Evolutionary conservation across 2,888 invertebrate species (phyloP).

Genomic region (Oligia latruncula): DNA sequence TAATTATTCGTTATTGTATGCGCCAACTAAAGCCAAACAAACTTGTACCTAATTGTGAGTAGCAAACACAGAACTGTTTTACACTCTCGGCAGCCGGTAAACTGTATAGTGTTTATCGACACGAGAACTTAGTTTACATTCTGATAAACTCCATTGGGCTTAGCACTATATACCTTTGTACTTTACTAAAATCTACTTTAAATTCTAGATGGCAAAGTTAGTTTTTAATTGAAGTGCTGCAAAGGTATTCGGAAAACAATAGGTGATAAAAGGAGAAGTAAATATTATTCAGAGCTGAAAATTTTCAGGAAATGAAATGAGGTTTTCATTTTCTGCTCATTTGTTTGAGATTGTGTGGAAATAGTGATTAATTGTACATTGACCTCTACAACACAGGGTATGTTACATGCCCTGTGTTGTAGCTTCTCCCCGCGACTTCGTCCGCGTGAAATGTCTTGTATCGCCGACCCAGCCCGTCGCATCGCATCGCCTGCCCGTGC

Average conservation of each 20-base stretch:
- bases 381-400: slow-evolving; percentile 5
- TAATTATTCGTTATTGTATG: slow-evolving; percentile 10
- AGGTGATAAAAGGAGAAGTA: slow-evolving; percentile 63
- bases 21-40: slow-evolving; percentile 11
- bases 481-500: neutral
- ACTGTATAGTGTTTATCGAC: slow-evolving; percentile 58
- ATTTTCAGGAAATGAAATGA: slow-evolving; percentile 61
- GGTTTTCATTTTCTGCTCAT: slow-evolving; percentile 55
- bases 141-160: slow-evolving; percentile 58
- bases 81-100: slow-evolving; percentile 29
- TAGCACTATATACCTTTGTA: slow-evolving; percentile 21
- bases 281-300: slow-evolving; percentile 57
- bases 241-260: slow-evolving; percentile 65
- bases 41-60: neutral
- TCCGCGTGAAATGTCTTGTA: neutral
- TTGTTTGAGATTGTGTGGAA: slow-evolving; percentile 28
- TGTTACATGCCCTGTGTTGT: too few relatives aligned
- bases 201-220: slow-evolving; percentile 15
- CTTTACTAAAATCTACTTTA: slow-evolving; percentile 37
- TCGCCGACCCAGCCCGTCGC: neutral
- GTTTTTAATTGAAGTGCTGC: slow-evolving; percentile 14
- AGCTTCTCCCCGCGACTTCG: neutral
- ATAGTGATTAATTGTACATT: slow-evolving; percentile 29
- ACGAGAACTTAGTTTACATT: slow-evolving; percentile 68
- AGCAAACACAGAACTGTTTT: slow-evolving; percentile 32